A percentile compares a stretch with the other conserved stretches of the same genome.
Conservation (phyloP, 1,140 invertebrate species). For the Calycopis cecrops region DNA sequence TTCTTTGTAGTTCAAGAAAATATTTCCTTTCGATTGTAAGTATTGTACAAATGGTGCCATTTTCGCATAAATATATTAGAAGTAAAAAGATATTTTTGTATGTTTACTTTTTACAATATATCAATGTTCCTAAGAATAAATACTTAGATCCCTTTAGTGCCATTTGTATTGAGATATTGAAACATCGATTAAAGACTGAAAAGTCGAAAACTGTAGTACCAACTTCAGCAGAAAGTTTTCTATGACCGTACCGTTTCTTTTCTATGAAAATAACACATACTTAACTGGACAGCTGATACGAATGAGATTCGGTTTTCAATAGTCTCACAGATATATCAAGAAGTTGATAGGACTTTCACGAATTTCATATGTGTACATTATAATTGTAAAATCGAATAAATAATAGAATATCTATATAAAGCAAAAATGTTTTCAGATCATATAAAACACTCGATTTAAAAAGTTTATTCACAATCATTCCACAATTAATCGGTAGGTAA, state of each 20-base stretch:
- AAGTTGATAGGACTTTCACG: too few species aligned
- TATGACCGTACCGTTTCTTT: not conserved
- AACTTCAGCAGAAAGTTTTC: slow-evolving; percentile 10
- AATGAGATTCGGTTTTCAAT: too few species aligned
- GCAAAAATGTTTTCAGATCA: too few species aligned
- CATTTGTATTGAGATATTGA: slow-evolving; percentile 47
- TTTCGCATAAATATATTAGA: slow-evolving; percentile 36
- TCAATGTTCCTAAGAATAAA: slow-evolving; percentile 59
- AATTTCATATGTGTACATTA: too few species aligned
- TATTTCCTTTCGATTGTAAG: slow-evolving; percentile 23
- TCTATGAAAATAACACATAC: too few species aligned
- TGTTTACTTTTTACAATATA: slow-evolving; percentile 50
- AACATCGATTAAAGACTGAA: slow-evolving; percentile 68
- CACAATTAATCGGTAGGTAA: too few species aligned
- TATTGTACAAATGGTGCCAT: slow-evolving; percentile 40
- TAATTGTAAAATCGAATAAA: too few species aligned
- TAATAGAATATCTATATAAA: too few species aligned
- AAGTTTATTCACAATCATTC: too few species aligned
- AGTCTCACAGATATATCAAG: too few species aligned
- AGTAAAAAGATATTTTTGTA: slow-evolving; percentile 56
- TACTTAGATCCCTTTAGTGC: slow-evolving; percentile 61
- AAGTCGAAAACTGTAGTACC: slow-evolving; percentile 28
- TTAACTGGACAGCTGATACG: too few species aligned
- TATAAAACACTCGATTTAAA: too few species aligned
- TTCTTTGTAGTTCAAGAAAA: not conserved